These are phyloP conservation scores for Porites divaricata DNA, from an alignment of 92 coral and sea anemone genomes.

Conservation along the genomic window DNA sequence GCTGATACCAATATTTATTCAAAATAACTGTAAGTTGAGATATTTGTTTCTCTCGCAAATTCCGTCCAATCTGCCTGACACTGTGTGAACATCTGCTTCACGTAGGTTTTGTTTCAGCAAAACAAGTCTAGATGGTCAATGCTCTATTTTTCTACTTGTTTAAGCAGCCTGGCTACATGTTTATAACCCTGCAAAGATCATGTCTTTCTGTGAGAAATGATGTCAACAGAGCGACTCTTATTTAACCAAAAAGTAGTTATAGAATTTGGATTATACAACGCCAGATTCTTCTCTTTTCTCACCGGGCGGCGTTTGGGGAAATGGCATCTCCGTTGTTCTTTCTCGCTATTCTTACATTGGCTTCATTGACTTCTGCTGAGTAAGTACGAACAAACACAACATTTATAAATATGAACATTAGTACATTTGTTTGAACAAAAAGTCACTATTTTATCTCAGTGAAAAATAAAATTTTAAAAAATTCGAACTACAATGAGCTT, in stretches of 20 bases:
- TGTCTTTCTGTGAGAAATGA: not conserved
- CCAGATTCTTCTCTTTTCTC: not conserved
- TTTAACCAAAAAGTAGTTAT: not conserved
- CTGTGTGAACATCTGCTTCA: constrained; percentile 20
- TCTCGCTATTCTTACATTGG: not conserved
- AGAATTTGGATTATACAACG: not conserved
- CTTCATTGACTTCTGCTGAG: constrained; percentile 10
- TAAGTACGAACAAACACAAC: constrained; percentile 2
- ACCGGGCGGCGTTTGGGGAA: not conserved
- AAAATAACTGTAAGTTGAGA: not conserved
- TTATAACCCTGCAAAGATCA: not conserved
- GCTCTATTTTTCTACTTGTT: constrained; percentile 3
- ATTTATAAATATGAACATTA: not conserved
- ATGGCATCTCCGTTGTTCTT: constrained; percentile 11
- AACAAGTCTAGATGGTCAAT: constrained; percentile 5
- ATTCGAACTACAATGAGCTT: too few relatives aligned
- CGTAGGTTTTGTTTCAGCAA: not conserved
- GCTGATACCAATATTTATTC: not conserved
- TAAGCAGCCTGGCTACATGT: constrained; percentile 4
- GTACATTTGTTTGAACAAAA: not conserved
- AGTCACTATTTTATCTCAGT: not conserved
- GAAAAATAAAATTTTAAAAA: not conserved
- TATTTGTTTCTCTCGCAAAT: too few relatives aligned
- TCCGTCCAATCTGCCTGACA: not conserved
- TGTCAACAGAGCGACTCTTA: not conserved